These are phyloP conservation scores for Drosophila multiciliata DNA, from an alignment of 2,888 invertebrate genomes.

Conservation along the genomic window DNA sequence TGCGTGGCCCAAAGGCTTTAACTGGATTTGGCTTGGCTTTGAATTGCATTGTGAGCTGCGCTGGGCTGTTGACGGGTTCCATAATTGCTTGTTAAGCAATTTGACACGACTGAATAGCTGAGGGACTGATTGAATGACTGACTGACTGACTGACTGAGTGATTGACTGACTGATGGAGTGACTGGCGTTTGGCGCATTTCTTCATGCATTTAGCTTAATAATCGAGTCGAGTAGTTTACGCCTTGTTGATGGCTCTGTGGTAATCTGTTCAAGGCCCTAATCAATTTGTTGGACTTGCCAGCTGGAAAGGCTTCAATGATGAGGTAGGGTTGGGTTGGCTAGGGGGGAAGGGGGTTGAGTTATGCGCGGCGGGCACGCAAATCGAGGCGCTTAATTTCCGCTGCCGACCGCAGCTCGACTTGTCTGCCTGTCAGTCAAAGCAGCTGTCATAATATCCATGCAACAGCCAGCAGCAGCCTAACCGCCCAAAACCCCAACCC, in stretches of 20 bases:
- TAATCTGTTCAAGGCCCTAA: conserved; percentile 36
- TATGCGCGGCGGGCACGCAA: conserved; percentile 82
- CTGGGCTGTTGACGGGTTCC: conserved; percentile 45
- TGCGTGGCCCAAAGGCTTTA: conserved; percentile 17
- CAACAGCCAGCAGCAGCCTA: not conserved
- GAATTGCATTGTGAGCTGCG: conserved; percentile 25
- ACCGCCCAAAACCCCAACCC: not conserved
- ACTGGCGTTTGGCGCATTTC: conserved; percentile 15
- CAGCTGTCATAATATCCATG: conserved; percentile 70
- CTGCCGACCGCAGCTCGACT: conserved; percentile 60
- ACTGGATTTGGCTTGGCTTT: conserved; percentile 32
- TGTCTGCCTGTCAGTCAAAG: conserved; percentile 49
- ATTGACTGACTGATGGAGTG: conserved; percentile 18
- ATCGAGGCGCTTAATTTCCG: conserved; percentile 73
- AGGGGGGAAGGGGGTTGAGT: conserved; percentile 60
- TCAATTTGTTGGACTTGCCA: conserved; percentile 48
- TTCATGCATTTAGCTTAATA: conserved; percentile 44
- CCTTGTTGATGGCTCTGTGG: conserved; percentile 47
- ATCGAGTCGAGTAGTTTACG: conserved; percentile 43
- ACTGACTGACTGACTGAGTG: conserved; percentile 15
- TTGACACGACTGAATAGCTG: conserved; percentile 50
- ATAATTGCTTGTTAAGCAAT: conserved; percentile 66
- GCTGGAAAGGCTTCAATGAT: not conserved
- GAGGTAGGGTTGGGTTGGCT: not conserved
- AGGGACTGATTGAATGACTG: conserved; percentile 7